Conservation (phyloP, 2,888 invertebrate genomes). For the Monochamus alternatus region DNA sequence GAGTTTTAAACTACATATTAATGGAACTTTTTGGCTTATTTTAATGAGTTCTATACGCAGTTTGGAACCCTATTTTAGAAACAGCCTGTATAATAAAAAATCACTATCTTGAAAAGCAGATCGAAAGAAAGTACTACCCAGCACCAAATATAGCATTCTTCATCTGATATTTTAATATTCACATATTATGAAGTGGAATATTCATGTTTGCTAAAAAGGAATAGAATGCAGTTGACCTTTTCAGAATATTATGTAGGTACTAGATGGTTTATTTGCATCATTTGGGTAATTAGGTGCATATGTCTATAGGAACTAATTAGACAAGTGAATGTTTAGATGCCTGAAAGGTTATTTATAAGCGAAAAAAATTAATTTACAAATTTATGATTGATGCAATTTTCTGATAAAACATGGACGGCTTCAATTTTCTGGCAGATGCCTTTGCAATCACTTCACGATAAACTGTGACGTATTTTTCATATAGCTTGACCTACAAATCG, state of each 20-base stretch:
- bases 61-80: no score
- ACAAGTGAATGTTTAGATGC: background rate
- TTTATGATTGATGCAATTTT: background rate
- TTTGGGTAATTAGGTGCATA: slow-evolving; percentile 1
- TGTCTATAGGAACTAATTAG: slow-evolving; percentile 4
- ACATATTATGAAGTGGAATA: background rate
- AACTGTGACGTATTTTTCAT: no score
- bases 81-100: no score
- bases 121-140: no score
- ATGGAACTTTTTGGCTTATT: no score
- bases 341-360: background rate
- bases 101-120: no score
- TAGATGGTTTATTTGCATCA: slow-evolving; percentile 4
- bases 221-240: slow-evolving; percentile 5
- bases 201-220: slow-evolving; percentile 9
- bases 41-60: no score
- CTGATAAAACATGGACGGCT: background rate
- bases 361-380: background rate
- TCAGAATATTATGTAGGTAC: background rate
- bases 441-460: no score
- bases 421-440: background rate
- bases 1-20: no score
- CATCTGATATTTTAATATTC: no score
- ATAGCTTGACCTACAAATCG: no score
- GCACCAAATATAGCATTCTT: no score